Percentiles rank a stretch among this genome's conserved stretches.
Conservation (phyloP, 1,140 invertebrate species). For the Steinernema khuongi region DNA sequence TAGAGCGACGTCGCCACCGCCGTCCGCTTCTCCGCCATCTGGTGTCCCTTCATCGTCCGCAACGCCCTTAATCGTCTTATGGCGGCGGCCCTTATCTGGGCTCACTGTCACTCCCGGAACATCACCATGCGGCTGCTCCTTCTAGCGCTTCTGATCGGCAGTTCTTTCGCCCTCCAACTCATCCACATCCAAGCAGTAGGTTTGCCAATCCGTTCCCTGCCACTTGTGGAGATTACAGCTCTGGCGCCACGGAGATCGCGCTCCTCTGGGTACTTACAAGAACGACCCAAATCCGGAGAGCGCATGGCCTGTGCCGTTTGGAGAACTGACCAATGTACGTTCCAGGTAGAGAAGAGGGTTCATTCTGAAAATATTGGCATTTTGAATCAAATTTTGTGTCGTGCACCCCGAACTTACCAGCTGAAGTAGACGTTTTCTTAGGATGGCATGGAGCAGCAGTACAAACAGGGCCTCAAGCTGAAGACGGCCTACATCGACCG, state of each 20-base stretch:
- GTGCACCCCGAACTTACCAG: no score
- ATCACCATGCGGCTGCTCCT: neutral
- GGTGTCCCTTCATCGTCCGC: neutral
- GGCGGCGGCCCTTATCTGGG: neutral
- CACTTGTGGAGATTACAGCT: neutral
- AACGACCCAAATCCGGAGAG: neutral
- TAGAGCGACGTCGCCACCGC: neutral
- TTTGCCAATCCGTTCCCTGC: neutral
- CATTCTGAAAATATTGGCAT: neutral
- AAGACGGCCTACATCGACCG: slow-evolving; percentile 2
- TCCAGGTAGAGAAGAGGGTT: neutral
- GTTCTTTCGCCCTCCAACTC: neutral
- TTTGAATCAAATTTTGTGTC: no score
- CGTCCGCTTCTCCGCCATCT: neutral
- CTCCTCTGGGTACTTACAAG: neutral
- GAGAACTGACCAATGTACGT: neutral
- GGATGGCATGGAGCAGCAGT: slow-evolving; percentile 21
- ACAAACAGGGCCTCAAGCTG: slow-evolving; percentile 2
- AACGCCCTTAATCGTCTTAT: neutral
- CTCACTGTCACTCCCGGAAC: neutral
- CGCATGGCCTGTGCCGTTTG: neutral
- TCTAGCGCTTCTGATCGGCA: neutral
- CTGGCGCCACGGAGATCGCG: neutral
- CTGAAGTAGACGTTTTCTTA: no score
- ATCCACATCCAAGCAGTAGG: neutral